Percentiles rank a stretch among this genome's conserved stretches.
phyloP scores from a whole-genome alignment of 2,797 vertebrate species.

The Agapornis canus region DNA sequence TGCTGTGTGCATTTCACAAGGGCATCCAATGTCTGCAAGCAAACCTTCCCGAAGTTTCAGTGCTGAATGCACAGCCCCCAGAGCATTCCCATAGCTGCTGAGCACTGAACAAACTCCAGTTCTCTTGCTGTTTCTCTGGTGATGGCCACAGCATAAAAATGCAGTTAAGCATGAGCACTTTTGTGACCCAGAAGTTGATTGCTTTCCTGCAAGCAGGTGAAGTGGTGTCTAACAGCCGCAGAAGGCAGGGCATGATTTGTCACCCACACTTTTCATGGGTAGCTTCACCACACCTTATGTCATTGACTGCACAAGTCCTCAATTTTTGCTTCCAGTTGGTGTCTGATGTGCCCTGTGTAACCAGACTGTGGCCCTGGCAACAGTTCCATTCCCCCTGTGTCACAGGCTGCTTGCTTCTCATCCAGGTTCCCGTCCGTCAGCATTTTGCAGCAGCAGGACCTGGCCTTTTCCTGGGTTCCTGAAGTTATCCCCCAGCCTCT shows the following conservation, averaged over 20 bases:
- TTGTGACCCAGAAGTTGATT: background rate
- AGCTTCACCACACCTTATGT: background rate
- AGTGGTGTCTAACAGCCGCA: background rate
- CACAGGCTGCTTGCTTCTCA: background rate
- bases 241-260: background rate
- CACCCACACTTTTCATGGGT: background rate
- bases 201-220: background rate
- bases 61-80: fast-evolving
- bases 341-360: background rate
- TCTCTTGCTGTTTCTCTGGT: background rate
- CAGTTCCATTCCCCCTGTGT: fast-evolving
- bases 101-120: background rate
- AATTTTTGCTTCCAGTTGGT: background rate
- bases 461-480: background rate
- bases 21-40: background rate
- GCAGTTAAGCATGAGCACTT: background rate
- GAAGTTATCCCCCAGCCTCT: background rate
- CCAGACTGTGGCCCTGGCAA: background rate
- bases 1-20: background rate
- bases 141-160: background rate
- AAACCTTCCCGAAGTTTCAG: background rate
- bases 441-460: background rate
- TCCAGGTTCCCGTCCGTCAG: fast-evolving
- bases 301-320: background rate
- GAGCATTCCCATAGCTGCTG: background rate